Base-by-base conservation (phyloP, 2,888 invertebrate genomes). In the Harpalus rubripes region DNA sequence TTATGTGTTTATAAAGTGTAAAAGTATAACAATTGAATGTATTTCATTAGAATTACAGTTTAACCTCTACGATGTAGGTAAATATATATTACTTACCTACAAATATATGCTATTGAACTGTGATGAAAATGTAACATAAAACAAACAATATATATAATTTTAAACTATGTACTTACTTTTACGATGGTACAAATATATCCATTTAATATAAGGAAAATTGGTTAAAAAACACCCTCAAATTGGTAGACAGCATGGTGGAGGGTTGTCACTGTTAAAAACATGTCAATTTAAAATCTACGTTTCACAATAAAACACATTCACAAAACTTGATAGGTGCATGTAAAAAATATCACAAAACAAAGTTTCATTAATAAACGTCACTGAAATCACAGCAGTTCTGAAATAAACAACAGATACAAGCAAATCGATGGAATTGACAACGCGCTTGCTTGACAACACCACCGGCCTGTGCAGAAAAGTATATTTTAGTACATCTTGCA, bases 371-470 rank as follows among this genome's bases (percentile, higher is more conserved):
- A 85, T 80, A 85, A 85, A 80, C 32, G 63, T 85, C 85, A 68
- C 41, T 56, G 18, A 68, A 39, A 58, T 80, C 72, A 85, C 79
- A 41, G 32, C 16, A 52, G 68, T 85, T 68, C 68, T 58, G 68
- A 80, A 85, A 80, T 80, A 85, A 85, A 80, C 79, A 85, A 86
- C 85, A 87, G 86, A 86, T 86, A 86, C 86, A 80, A 86, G 86
- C 86, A 86, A 88, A 88, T 88, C 88, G 87, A 88, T 87, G 87
- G 86, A 79, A 85, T 85, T 85, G 58, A 81, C 85, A 87, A 87
- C 85, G 87, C 87, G 88, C 87, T 85, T 87, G 88, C 87, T 86
- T 79, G 80, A 85, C 85, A 85, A 85, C 85, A 80, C 84, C 32
- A 41, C 83, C 58, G 61, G 74, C 59, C 65, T 32, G 72, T 82